Conservation (phyloP, 2,113 vertebrate species). For the Zosterops pallidus region DNA sequence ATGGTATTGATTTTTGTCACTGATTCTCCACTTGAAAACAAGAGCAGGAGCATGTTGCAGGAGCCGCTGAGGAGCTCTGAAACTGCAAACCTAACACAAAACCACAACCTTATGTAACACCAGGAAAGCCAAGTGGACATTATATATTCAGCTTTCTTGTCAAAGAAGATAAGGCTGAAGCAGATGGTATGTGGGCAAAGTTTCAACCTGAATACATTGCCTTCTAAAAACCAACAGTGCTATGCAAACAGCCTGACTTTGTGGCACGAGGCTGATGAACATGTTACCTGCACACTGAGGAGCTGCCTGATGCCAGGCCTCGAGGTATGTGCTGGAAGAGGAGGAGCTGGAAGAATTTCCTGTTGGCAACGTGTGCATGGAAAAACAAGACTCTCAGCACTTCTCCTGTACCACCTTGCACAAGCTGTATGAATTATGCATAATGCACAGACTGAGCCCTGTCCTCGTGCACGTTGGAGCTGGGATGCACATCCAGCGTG, state of each 20-base stretch:
- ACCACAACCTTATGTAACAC: background rate
- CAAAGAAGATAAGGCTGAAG: slow-evolving; percentile 10
- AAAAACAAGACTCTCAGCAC: background rate
- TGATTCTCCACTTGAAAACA: slow-evolving; percentile 4
- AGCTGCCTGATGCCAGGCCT: background rate
- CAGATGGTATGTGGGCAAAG: slow-evolving; percentile 48
- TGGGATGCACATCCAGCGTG: background rate
- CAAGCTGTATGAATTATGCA: background rate
- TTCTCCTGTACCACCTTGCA: background rate
- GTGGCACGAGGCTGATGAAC: background rate
- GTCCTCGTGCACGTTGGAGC: accelerated
- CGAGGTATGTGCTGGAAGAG: background rate
- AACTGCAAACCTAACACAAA: background rate
- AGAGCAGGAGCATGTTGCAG: background rate
- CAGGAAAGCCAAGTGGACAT: slow-evolving; percentile 39
- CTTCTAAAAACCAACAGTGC: background rate
- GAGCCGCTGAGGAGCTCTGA: background rate
- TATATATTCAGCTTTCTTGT: slow-evolving; percentile 30
- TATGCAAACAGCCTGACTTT: background rate
- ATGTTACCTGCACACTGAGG: background rate
- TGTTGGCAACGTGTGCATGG: accelerated
- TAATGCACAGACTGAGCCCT: background rate
- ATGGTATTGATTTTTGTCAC: slow-evolving; percentile 30
- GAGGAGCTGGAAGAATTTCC: background rate
- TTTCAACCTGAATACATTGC: slow-evolving; percentile 52